Evolutionary conservation across 1,140 invertebrate genomes (phyloP), one percentile per base, ranked within the genome.

Genomic region (Sesamia nonagrioides): DNA sequence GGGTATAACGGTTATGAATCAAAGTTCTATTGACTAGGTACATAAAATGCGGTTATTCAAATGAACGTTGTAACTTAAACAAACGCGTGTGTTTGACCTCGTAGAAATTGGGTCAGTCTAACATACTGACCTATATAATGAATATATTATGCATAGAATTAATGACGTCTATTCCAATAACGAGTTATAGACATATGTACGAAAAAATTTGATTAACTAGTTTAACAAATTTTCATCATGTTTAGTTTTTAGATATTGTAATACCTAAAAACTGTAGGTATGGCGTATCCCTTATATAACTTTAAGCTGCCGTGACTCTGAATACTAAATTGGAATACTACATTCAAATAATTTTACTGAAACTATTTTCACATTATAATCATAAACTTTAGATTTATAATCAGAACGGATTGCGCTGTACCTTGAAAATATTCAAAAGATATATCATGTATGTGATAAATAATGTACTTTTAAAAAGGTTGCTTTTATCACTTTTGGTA

Each of bases 51-150:
- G 6, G 7, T 33, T 18, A 61, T n/a, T 17, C 37, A 63, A 17
- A 35, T 2, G 17, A 35, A 1, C 13, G 6, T 21, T 42, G 35
- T 63, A 42, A 18, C 37, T 6, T 42, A 42, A 18, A 63, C 60
- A 63, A 42, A 63, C 60, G 18, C 33, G 40, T 42, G 42, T 18
- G 37, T 27, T 13, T 63, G 60, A 8, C 37, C 54, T 61, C 60
- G 33, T 9, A 11, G n/a, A 18, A 63, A 63, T 63, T 63, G 33
- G 60, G 60, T 37, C 60, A 63, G 60, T 17, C 37, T 42, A 42
- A 63, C 60, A 40, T 18, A 40, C 60, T 40, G 60, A 18, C 60
- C 60, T 42, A 63, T 63, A 42, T 63, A n/a, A n/a, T n/a, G n/a
- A n/a, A n/a, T n/a, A n/a, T n/a, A n/a, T n/a, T n/a, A n/a, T n/a